Evolutionary conservation across 2,888 invertebrate species (phyloP).

Genomic region (Cosmia pyralina): DNA sequence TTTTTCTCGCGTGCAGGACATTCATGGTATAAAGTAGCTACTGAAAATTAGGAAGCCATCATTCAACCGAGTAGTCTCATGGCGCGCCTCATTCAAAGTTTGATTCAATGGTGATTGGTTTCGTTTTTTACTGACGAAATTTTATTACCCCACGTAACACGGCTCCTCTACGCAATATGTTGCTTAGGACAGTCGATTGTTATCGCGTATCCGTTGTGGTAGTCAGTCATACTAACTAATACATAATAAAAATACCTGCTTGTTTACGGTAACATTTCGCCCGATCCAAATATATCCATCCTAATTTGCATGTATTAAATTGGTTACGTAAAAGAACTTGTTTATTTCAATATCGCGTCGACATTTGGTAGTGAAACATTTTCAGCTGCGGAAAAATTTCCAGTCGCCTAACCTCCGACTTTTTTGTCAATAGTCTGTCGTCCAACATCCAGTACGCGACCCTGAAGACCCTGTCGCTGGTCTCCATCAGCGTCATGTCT

Average conservation of each 20-base stretch:
- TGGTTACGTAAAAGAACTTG: not conserved
- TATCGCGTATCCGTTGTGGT: constrained; percentile 8
- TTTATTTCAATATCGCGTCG: not conserved
- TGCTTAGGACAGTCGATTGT: not conserved
- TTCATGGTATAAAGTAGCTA: constrained; percentile 11
- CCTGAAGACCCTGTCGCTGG: constrained; percentile 87
- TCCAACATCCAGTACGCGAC: constrained; percentile 87
- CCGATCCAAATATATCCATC: constrained; percentile 5
- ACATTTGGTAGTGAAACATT: not conserved
- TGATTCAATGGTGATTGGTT: constrained; percentile 35
- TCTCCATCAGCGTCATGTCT: constrained; percentile 89
- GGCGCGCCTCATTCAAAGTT: constrained; percentile 12
- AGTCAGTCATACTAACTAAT: not conserved
- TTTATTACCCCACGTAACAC: constrained; percentile 1
- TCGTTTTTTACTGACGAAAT: constrained; percentile 19
- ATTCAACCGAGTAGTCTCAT: constrained; percentile 12
- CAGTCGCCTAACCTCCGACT: not conserved
- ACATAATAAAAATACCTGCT: constrained; percentile 8
- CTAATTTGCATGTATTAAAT: constrained; percentile 35
- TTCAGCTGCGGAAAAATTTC: not conserved
- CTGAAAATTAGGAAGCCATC: not conserved
- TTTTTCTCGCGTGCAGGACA: constrained; percentile 11
- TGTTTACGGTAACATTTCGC: not conserved
- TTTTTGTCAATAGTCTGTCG: constrained; percentile 79
- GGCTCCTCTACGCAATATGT: constrained; percentile 2